Percentiles rank a stretch among this genome's conserved stretches.
Evolutionary conservation across 2,113 vertebrate genomes (phyloP).

Genomic region (Cavia porcellus): DNA sequence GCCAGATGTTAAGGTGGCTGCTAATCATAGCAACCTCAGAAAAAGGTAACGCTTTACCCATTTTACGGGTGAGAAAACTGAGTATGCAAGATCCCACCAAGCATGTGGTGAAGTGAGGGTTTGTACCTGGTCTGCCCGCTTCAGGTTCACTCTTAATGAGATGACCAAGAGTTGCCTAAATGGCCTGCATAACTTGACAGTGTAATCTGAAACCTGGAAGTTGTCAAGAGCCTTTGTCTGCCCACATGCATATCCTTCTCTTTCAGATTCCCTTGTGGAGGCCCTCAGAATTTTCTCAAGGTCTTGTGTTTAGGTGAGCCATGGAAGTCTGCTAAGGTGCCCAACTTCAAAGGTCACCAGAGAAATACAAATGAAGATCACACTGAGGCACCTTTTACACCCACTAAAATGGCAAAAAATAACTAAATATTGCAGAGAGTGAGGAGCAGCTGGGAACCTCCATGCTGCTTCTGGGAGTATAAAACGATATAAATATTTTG

Average conservation of each 20-base stretch:
- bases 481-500: not conserved
- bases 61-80: not conserved
- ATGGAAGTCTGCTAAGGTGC: not conserved
- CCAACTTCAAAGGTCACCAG: not conserved
- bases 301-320: not conserved
- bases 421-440: not conserved
- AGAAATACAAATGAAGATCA: not conserved
- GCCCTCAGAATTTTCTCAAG: not conserved
- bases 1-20: not conserved
- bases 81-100: not conserved
- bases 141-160: not conserved
- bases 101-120: not conserved
- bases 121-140: not conserved
- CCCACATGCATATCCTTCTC: not conserved
- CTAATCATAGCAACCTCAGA: not conserved
- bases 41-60: not conserved
- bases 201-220: not conserved
- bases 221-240: not conserved
- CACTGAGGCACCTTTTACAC: not conserved
- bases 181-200: no score
- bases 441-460: not conserved
- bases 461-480: not conserved
- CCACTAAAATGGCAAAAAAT: not conserved
- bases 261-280: not conserved
- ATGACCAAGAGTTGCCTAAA: not conserved